phyloP scores from a whole-genome alignment of 1,140 invertebrate genomes.

The Homarus americanus region DNA sequence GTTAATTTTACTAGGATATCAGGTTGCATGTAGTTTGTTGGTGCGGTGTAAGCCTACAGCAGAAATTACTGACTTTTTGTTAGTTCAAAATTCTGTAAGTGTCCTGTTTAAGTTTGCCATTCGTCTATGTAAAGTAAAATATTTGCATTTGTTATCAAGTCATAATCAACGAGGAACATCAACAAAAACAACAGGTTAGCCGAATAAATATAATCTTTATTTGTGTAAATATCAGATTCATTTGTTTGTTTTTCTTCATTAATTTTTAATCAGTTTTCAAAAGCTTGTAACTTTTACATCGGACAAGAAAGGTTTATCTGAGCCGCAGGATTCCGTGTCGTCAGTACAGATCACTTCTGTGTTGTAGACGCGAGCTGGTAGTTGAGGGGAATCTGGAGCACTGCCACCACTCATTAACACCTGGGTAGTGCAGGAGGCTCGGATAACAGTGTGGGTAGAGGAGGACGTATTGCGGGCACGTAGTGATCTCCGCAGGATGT shows the following conservation, averaged over 20 bases:
- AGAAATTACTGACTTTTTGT: too few relatives aligned
- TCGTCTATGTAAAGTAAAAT: too few relatives aligned
- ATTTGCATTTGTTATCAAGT: too few relatives aligned
- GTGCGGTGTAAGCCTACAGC: too few relatives aligned
- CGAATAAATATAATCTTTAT: neutral
- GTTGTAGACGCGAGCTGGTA: neutral
- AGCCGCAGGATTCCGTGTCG: constrained; percentile 35
- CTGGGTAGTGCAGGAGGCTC: neutral
- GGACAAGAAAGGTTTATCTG: constrained; percentile 25
- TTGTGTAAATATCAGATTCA: neutral
- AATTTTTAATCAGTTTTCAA: neutral
- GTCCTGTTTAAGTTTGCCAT: too few relatives aligned
- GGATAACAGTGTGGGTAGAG: neutral
- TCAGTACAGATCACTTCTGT: neutral
- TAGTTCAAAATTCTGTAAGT: too few relatives aligned
- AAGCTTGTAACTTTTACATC: neutral
- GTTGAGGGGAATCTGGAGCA: neutral
- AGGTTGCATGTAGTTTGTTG: too few relatives aligned
- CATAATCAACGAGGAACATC: too few relatives aligned
- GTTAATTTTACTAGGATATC: too few relatives aligned
- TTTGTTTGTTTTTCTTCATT: neutral
- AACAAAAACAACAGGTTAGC: too few relatives aligned
- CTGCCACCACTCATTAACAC: too few relatives aligned
- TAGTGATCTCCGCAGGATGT: constrained; percentile 8
- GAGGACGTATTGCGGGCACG: neutral